These are phyloP conservation scores for Labeo catla DNA, from an alignment of 2,113 vertebrate species.

Conservation along the genomic window DNA sequence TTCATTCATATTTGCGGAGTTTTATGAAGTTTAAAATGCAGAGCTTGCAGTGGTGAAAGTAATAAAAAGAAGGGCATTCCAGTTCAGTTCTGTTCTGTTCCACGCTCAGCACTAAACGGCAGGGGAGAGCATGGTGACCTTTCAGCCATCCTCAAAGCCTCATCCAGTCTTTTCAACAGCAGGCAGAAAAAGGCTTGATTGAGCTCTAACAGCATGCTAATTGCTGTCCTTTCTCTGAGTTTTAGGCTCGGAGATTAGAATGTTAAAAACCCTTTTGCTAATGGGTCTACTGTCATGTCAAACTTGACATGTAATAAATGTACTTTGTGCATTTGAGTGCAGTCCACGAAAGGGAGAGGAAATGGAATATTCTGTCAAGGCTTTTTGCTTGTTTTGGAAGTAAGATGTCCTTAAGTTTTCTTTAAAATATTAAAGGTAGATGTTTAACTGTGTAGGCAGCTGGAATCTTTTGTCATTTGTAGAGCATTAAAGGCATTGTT, in stretches of 20 bases:
- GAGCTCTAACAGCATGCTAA: constrained; percentile 47
- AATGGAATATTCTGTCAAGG: not conserved
- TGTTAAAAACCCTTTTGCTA: constrained; percentile 7
- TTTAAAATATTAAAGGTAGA: not conserved
- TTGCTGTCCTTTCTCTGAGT: constrained; percentile 38
- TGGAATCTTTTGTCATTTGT: not conserved
- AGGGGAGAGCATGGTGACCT: constrained; percentile 26
- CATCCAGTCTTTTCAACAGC: constrained; percentile 13
- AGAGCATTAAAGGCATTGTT: not conserved
- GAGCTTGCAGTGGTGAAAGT: not conserved
- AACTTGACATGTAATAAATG: constrained; percentile 12
- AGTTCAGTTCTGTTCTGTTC: constrained; percentile 8
- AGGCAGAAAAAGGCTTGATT: constrained; percentile 31
- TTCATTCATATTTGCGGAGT: not conserved
- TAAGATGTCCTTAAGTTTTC: constrained; percentile 1
- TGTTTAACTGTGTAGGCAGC: not conserved
- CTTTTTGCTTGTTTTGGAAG: not conserved
- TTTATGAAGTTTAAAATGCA: not conserved
- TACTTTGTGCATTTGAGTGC: not conserved
- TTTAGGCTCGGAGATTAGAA: constrained; percentile 34
- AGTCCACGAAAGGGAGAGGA: not conserved
- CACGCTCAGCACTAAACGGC: not conserved
- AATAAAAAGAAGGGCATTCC: not conserved
- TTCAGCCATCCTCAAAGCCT: constrained; percentile 9
- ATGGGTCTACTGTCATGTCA: constrained; percentile 26